These are phyloP conservation scores for Hypselothyrea guttata DNA, from an alignment of 2,888 invertebrate species.

Conservation along the genomic window DNA sequence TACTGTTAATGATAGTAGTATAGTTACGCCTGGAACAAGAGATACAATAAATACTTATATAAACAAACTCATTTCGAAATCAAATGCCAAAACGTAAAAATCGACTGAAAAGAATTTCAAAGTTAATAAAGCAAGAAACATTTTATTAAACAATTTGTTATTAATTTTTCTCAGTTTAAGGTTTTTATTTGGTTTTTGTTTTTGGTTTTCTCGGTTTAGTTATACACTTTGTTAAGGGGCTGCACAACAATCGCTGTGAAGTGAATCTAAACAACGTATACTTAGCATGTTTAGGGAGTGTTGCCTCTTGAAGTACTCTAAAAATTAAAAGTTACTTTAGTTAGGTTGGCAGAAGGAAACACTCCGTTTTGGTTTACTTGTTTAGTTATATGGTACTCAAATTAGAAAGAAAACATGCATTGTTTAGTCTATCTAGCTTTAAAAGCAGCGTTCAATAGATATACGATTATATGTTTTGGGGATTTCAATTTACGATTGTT, in stretches of 20 bases:
- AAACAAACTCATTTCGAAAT: conserved; percentile 68
- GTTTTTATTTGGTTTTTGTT: conserved; percentile 24
- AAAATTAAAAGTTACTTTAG: background rate
- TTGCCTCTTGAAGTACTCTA: conserved; percentile 21
- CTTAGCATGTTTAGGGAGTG: conserved; percentile 32
- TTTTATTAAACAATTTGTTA: conserved; percentile 45
- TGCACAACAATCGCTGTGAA: conserved; percentile 21
- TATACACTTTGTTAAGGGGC: conserved; percentile 22
- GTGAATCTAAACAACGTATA: conserved; percentile 34
- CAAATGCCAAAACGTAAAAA: conserved; percentile 55
- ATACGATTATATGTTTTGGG: conserved; percentile 23
- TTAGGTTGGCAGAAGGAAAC: conserved; percentile 25
- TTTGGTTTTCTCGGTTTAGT: conserved; percentile 31
- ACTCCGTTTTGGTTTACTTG: conserved; percentile 33
- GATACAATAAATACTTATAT: conserved; percentile 71
- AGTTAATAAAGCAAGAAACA: conserved; percentile 55
- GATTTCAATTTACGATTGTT: conserved; percentile 31
- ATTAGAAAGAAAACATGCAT: conserved; percentile 59
- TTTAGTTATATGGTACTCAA: conserved; percentile 53
- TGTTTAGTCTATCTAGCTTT: conserved; percentile 54
- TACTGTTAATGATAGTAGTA: conserved; percentile 98
- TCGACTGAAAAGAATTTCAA: conserved; percentile 55
- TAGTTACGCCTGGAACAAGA: conserved; percentile 93
- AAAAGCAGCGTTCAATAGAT: conserved; percentile 50
- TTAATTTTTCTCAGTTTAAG: conserved; percentile 38